Base-by-base conservation (phyloP, 2,797 vertebrate species). In the Orestias chungarensis region DNA sequence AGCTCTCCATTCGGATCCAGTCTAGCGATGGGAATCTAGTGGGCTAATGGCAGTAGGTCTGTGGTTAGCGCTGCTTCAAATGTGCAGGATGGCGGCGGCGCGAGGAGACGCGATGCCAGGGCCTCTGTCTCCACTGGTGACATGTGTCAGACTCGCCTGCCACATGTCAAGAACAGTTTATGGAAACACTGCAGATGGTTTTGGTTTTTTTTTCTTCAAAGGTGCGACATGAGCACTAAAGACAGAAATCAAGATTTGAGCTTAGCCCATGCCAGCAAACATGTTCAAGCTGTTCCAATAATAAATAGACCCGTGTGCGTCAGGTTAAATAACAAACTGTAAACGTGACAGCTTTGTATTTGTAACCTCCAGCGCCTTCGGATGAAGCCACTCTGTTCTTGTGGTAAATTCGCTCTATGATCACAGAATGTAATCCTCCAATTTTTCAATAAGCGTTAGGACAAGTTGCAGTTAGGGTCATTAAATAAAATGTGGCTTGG, bases 1-100 rank as follows among this genome's bases (percentile, higher is more conserved):
- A 86, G 82, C 72, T 73, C 83, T 87, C 84, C 76, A 85, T 89
- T 87, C 87, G 76, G 85, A 90, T 89, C 86, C 83, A 83, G 71
- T 83, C 61, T 80, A 81, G 88, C 82, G 47, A 43, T 81, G 85
- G 89, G 90, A 88, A 91, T 90, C 90, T 86, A 86, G 87, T 86
- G 81, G 82, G 85, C 91, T 94, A 94, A 93, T 93, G 91, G 90
- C 89, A 88, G 87, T 73, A 88, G 88, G 92, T 74, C 87, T 93
- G 94, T 87, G 93, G 92, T 94, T 87, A 88, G 88, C 50, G 52
- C 79, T 73, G 88, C 91, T 91, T 87, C 84, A 87, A 90, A 88
- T 79, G 87, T 67, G 75, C 84, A 76, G 87, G 70, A 85, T 86
- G 91, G 83, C 75, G 31, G 87, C 76, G 87, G n/a, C 87, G 90